Evolutionary conservation across 2,113 vertebrate genomes (phyloP).

Genomic region (Isurus oxyrinchus): DNA sequence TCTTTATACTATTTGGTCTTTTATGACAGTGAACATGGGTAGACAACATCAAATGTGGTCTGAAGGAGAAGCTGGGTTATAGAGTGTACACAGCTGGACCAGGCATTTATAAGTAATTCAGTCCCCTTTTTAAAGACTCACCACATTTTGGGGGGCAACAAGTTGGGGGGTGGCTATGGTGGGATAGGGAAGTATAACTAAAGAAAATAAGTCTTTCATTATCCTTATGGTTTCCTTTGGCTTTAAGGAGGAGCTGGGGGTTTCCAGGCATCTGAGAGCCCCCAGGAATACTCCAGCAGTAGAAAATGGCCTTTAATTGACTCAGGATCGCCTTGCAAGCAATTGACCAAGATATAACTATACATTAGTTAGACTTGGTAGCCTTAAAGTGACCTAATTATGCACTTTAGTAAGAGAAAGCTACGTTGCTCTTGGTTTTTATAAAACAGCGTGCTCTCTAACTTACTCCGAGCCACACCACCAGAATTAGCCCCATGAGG

Average conservation of each 20-base stretch:
- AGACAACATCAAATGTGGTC: neutral
- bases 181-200: neutral
- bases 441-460: neutral
- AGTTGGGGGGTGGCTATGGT: neutral
- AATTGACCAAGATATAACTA: neutral
- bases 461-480: neutral
- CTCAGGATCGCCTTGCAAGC: neutral
- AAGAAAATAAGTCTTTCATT: neutral
- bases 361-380: neutral
- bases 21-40: neutral
- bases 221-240: neutral
- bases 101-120: neutral
- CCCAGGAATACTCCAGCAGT: neutral
- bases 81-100: neutral
- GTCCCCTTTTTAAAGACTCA: neutral
- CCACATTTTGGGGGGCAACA: neutral
- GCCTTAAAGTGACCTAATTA: neutral
- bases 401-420: neutral
- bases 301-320: neutral
- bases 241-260: neutral
- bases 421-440: neutral
- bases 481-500: neutral
- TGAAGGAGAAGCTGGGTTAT: neutral
- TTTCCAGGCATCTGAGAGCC: neutral
- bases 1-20: neutral